Evolutionary conservation across 2,113 vertebrate species (phyloP).

Genomic region (Aegotheles bennettii): DNA sequence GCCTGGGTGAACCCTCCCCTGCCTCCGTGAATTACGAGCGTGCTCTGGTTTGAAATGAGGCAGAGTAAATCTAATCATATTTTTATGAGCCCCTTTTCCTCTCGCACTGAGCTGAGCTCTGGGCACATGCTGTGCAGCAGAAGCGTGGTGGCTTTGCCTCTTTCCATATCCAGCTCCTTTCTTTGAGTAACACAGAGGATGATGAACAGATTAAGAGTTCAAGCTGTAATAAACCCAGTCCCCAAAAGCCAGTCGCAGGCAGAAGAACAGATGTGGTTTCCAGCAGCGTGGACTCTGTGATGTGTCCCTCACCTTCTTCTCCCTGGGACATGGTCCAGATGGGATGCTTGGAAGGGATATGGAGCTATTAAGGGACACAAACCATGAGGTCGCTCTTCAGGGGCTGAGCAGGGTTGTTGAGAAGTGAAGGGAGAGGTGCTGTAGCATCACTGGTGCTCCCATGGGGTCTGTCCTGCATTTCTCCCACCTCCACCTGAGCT

Average conservation of each 20-base stretch:
- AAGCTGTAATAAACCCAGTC: background rate
- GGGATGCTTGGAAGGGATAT: accelerated
- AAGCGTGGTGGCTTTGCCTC: background rate
- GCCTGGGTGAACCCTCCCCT: background rate
- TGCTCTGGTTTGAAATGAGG: background rate
- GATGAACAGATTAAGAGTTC: background rate
- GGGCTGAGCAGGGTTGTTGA: background rate
- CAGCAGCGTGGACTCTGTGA: accelerated
- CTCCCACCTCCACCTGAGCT: background rate
- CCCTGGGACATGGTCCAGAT: accelerated
- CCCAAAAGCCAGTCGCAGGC: background rate
- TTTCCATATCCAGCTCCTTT: background rate
- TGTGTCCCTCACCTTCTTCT: background rate
- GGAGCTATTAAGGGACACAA: background rate
- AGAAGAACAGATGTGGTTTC: background rate
- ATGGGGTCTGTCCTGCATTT: accelerated
- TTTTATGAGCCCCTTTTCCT: background rate
- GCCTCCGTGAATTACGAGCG: background rate
- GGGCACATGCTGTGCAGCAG: background rate
- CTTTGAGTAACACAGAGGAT: accelerated
- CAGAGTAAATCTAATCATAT: background rate
- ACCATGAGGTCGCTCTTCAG: accelerated
- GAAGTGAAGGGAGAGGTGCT: accelerated
- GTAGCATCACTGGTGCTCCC: accelerated
- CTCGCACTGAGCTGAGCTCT: background rate